These are phyloP conservation scores for Schlechtendalia chinensis DNA, from an alignment of 1,140 invertebrate genomes.

Conservation along the genomic window DNA sequence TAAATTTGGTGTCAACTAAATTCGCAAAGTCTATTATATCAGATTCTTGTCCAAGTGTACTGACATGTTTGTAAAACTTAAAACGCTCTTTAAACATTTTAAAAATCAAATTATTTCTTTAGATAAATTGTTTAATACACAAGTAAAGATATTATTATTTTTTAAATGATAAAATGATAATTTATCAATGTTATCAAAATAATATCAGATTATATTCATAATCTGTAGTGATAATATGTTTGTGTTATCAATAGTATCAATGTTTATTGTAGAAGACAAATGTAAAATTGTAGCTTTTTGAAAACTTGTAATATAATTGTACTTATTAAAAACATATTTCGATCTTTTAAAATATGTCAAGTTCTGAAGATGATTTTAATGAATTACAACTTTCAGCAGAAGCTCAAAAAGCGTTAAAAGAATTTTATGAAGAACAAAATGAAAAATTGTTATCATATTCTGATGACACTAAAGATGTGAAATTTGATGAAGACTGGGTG, in stretches of 20 bases:
- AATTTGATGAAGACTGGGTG: constrained; percentile 85
- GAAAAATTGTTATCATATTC: constrained; percentile 59
- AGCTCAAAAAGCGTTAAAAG: constrained; percentile 74
- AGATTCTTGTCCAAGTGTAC: background rate
- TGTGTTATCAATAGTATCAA: no score
- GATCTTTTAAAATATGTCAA: constrained; percentile 15
- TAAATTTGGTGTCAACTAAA: background rate
- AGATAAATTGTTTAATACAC: no score
- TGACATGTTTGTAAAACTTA: constrained; percentile 49
- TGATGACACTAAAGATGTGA: constrained; percentile 55
- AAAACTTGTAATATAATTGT: no score
- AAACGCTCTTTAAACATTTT: constrained; percentile 48
- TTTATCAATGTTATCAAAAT: no score
- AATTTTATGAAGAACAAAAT: constrained; percentile 76
- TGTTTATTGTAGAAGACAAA: no score
- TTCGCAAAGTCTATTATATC: constrained; percentile 35
- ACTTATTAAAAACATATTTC: background rate
- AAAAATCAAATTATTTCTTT: background rate
- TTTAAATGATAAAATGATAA: no score
- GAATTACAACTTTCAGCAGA: constrained; percentile 67
- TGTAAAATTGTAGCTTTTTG: no score
- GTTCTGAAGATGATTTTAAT: constrained; percentile 63
- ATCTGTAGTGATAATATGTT: no score
- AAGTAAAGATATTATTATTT: no score
- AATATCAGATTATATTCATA: no score